Evolutionary conservation across 2,113 vertebrate genomes (phyloP).

Genomic region (Alethe castanea): DNA sequence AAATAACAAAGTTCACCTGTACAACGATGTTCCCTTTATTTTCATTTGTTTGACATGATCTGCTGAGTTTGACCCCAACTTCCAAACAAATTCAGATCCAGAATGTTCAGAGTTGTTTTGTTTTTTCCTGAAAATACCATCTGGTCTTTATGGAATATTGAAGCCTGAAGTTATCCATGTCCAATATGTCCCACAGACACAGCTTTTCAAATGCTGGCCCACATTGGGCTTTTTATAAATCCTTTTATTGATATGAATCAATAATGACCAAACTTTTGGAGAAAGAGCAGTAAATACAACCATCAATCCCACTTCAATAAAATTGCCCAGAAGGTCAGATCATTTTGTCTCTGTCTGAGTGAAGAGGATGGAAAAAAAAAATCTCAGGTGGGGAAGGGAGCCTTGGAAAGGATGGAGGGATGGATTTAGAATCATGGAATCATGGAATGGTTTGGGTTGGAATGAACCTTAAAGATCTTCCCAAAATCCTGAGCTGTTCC

Average conservation of each 20-base stretch:
- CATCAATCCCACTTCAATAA: constrained; percentile 2
- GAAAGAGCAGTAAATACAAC: not conserved
- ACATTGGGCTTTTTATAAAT: not conserved
- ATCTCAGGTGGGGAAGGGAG: not conserved
- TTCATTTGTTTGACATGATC: not conserved
- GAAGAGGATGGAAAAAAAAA: not conserved
- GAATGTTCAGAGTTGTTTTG: rapidly evolving
- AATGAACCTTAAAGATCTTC: not conserved
- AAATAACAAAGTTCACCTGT: not conserved
- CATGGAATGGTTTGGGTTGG: not conserved
- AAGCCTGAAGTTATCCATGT: not conserved
- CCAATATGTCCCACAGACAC: not conserved
- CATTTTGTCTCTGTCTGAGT: not conserved
- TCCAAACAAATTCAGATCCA: not conserved
- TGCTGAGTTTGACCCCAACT: not conserved
- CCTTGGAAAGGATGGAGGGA: not conserved
- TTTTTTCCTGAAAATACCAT: not conserved
- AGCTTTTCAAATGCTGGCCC: not conserved
- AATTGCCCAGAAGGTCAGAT: constrained; percentile 16
- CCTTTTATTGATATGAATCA: not conserved
- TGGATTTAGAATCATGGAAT: not conserved
- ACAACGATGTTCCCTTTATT: not conserved
- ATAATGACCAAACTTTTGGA: constrained; percentile 29
- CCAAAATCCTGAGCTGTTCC: not conserved
- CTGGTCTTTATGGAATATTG: not conserved